Conservation (phyloP, 1,140 invertebrate species). For the Lucilia cuprina region DNA sequence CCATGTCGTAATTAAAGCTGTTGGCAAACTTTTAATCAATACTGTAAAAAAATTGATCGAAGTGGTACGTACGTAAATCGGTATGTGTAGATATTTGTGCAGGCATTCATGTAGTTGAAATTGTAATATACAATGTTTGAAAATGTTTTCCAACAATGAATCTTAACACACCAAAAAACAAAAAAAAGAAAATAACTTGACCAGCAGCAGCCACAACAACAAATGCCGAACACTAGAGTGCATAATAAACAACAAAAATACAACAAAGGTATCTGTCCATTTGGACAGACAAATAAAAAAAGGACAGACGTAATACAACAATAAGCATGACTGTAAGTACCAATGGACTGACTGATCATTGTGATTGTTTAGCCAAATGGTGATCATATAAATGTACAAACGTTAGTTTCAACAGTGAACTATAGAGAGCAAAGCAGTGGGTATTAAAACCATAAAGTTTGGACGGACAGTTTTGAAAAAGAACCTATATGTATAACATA, state of each 20-base stretch:
- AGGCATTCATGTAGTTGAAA: neutral
- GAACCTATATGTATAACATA: conserved; percentile 6
- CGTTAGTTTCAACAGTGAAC: neutral
- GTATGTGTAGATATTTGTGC: neutral
- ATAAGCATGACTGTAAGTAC: neutral
- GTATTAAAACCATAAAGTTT: neutral
- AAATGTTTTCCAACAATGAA: neutral
- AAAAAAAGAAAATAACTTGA: neutral
- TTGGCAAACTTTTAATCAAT: too few species aligned
- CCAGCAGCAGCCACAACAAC: neutral
- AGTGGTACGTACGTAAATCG: too few species aligned
- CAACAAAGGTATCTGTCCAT: neutral
- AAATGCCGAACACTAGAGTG: too few species aligned
- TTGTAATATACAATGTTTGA: neutral
- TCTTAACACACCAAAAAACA: neutral
- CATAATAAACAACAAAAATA: neutral
- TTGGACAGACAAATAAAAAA: neutral
- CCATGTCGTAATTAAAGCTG: too few species aligned
- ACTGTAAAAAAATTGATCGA: too few species aligned
- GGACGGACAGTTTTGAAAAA: neutral
- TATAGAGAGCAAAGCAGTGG: neutral
- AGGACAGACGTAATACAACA: neutral
- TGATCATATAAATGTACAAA: neutral
- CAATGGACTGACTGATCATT: neutral
- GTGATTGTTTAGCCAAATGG: neutral